A percentile compares a stretch with the other conserved stretches of the same genome.
Evolutionary conservation across 2,888 invertebrate genomes (phyloP).

Genomic region (Heteromurus nitidus): DNA sequence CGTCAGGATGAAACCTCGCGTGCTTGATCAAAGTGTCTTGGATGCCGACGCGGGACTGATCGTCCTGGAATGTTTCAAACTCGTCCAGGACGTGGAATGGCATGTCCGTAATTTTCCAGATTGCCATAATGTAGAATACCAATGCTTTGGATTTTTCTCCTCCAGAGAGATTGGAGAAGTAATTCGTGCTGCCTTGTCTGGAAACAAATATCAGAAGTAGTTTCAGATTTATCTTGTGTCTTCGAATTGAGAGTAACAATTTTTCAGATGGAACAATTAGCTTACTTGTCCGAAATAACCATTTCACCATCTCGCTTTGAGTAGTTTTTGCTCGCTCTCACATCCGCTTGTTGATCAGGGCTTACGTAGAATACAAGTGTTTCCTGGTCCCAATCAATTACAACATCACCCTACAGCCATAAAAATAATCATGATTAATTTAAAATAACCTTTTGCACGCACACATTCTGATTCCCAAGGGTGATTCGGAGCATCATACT

Average conservation of each 20-base stretch:
- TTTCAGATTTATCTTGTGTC: not conserved
- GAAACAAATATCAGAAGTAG: not conserved
- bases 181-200: conserved; percentile 33
- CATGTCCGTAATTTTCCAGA: conserved; percentile 49
- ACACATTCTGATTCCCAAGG: not conserved
- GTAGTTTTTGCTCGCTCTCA: conserved; percentile 22
- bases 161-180: conserved; percentile 35
- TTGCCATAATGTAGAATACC: conserved; percentile 58
- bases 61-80: conserved; percentile 47
- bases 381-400: conserved; percentile 43
- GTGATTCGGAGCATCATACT: not conserved
- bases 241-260: not conserved
- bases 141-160: conserved; percentile 44
- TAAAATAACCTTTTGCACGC: not conserved
- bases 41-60: not conserved
- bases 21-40: conserved; percentile 25
- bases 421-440: not conserved
- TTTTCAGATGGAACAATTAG: not conserved
- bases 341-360: conserved; percentile 41
- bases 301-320: conserved; percentile 13
- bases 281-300: conserved; percentile 37
- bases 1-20: conserved; percentile 23
- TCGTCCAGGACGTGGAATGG: conserved; percentile 51
- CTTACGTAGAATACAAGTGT: conserved; percentile 25
- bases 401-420: conserved; percentile 27